These are phyloP conservation scores for Xenopus laevis DNA, from an alignment of 2,113 vertebrate genomes.

Conservation along the genomic window DNA sequence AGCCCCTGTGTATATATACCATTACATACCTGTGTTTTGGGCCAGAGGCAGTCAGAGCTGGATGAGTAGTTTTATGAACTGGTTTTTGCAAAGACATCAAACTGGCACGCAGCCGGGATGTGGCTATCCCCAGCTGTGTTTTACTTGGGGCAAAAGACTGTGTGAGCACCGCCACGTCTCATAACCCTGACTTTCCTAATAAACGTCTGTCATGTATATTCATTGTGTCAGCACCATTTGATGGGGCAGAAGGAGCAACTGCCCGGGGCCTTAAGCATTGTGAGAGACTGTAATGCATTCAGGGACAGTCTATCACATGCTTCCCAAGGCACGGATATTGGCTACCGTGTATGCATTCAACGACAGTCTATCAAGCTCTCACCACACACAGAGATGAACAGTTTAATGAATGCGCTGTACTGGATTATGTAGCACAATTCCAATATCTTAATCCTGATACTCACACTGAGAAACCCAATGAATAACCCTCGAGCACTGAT, in stretches of 20 bases:
- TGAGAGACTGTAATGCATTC: constrained; percentile 4
- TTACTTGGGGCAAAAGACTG: constrained; percentile 2
- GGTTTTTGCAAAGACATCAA: constrained; percentile 27
- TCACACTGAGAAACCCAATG: no score
- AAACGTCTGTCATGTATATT: constrained; percentile 35
- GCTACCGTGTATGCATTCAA: neutral
- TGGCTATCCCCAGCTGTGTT: neutral
- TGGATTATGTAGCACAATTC: no score
- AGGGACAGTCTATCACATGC: neutral
- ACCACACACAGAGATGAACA: neutral
- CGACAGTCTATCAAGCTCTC: neutral
- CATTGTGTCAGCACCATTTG: constrained; percentile 33
- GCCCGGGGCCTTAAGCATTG: constrained; percentile 16
- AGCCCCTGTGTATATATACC: neutral
- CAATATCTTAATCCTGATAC: no score
- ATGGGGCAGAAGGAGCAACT: constrained; percentile 35
- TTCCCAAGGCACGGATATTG: neutral
- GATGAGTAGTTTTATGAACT: constrained; percentile 13
- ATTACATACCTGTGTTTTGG: neutral
- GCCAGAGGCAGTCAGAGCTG: neutral
- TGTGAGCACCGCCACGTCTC: constrained; percentile 11
- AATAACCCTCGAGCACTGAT: no score
- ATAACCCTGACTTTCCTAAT: constrained; percentile 18
- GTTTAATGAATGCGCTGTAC: no score
- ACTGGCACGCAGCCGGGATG: constrained; percentile 2